These are phyloP conservation scores for Heliconius aoede DNA, from an alignment of 2,888 invertebrate species.

Conservation along the genomic window DNA sequence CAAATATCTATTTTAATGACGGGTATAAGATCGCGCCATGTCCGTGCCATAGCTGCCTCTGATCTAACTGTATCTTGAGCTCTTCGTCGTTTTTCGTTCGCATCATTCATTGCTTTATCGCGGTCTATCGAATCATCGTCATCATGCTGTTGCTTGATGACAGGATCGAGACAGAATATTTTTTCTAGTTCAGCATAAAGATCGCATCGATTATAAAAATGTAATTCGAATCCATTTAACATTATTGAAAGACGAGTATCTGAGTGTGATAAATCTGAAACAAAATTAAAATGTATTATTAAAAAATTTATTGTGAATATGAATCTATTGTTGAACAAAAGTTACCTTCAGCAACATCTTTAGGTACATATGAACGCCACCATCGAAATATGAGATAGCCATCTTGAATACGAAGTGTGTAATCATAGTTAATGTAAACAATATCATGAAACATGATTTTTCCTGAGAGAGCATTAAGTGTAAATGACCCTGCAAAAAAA, in stretches of 20 bases:
- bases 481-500: conserved; percentile 91
- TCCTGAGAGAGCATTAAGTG: conserved; percentile 97
- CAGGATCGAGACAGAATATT: conserved; percentile 92
- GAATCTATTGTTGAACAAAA: not conserved
- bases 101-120: conserved; percentile 85
- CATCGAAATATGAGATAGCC: conserved; percentile 98
- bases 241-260: conserved; percentile 95
- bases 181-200: conserved; percentile 94
- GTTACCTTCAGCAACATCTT: conserved; percentile 96
- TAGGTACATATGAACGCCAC: conserved; percentile 98
- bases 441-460: conserved; percentile 99
- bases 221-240: conserved; percentile 96
- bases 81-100: conserved; percentile 83
- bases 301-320: not conserved
- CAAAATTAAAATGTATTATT: not conserved
- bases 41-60: conserved; percentile 92
- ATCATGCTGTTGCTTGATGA: conserved; percentile 87
- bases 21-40: conserved; percentile 98
- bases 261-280: conserved; percentile 94
- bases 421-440: conserved; percentile 96
- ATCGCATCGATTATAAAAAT: conserved; percentile 96
- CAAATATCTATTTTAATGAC: conserved; percentile 97
- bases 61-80: conserved; percentile 84
- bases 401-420: conserved; percentile 95
- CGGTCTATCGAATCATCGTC: conserved; percentile 82